Conservation (phyloP, 2,888 invertebrate genomes). For the Laspeyria flexula region DNA sequence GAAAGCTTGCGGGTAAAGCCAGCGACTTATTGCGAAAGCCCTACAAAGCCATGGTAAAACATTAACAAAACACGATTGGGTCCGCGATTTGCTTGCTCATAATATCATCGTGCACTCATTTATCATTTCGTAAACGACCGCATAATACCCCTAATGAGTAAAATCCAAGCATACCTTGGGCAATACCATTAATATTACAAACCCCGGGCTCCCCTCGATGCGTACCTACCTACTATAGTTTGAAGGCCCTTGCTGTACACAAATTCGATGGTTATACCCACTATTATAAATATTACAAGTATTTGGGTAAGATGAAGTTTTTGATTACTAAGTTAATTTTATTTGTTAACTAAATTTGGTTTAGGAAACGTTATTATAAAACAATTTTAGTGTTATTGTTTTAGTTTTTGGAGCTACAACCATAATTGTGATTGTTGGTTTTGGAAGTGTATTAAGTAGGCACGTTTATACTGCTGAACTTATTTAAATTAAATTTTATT, state of each 20-base stretch:
- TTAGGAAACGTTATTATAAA: not conserved
- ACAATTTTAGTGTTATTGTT: too few species aligned
- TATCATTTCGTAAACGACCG: slow-evolving; percentile 81
- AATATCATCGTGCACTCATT: slow-evolving; percentile 73
- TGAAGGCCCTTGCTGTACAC: slow-evolving; percentile 32
- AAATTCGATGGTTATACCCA: slow-evolving; percentile 21
- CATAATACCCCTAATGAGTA: slow-evolving; percentile 84
- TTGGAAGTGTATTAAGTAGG: too few species aligned
- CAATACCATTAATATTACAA: slow-evolving; percentile 80
- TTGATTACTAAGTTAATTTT: not conserved
- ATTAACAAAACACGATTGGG: slow-evolving; percentile 69
- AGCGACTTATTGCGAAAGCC: slow-evolving; percentile 50
- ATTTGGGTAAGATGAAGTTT: not conserved
- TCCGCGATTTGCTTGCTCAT: slow-evolving; percentile 62
- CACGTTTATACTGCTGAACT: too few species aligned
- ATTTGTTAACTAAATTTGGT: not conserved
- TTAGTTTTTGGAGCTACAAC: too few species aligned
- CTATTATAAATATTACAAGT: slow-evolving; percentile 3
- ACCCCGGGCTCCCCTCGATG: slow-evolving; percentile 63
- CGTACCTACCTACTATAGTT: slow-evolving; percentile 45
- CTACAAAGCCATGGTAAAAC: slow-evolving; percentile 64
- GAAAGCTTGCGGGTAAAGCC: slow-evolving; percentile 41
- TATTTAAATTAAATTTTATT: too few species aligned
- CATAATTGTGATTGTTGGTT: too few species aligned
- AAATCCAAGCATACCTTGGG: slow-evolving; percentile 83